Percentiles rank a stretch among this genome's conserved stretches.
phyloP scores from a whole-genome alignment of 2,888 invertebrate species.

The Monopis laevigella region DNA sequence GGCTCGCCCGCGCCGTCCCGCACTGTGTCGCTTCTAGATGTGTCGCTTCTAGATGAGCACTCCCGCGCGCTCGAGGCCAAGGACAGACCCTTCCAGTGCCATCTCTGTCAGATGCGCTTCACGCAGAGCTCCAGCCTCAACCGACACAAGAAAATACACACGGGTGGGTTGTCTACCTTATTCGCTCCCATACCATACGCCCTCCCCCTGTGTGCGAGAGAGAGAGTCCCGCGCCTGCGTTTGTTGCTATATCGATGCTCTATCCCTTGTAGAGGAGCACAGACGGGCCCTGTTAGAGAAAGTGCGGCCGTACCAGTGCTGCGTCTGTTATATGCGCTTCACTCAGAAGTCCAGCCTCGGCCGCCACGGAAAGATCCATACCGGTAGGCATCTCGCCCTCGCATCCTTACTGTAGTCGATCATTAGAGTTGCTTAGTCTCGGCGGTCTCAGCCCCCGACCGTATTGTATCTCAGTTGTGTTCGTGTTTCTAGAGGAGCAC shows the following conservation, averaged over 20 bases:
- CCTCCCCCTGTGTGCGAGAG: slow-evolving; percentile 51
- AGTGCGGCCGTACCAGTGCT: slow-evolving; percentile 76
- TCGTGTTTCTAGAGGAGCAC: slow-evolving; percentile 69
- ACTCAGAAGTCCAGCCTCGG: slow-evolving; percentile 79
- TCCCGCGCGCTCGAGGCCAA: slow-evolving; percentile 63
- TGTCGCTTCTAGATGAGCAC: slow-evolving; percentile 64
- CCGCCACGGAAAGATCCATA: slow-evolving; percentile 78
- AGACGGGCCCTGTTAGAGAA: slow-evolving; percentile 69
- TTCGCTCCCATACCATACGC: slow-evolving; percentile 29
- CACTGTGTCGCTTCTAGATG: slow-evolving; percentile 59
- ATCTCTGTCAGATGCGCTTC: slow-evolving; percentile 74
- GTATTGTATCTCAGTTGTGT: slow-evolving; percentile 63
- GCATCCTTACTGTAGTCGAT: slow-evolving; percentile 59
- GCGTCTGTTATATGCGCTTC: slow-evolving; percentile 77
- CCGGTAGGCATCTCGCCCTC: slow-evolving; percentile 69
- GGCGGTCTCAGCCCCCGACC: slow-evolving; percentile 33
- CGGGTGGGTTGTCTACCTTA: slow-evolving; percentile 54
- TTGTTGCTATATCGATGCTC: slow-evolving; percentile 54
- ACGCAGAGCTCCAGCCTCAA: slow-evolving; percentile 78
- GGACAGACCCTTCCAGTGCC: slow-evolving; percentile 73
- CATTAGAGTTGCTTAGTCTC: slow-evolving; percentile 33
- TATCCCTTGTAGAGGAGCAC: slow-evolving; percentile 68
- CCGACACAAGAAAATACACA: slow-evolving; percentile 76
- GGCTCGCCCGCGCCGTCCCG: slow-evolving; percentile 19
- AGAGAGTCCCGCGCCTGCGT: slow-evolving; percentile 46